Percentiles rank a stretch among this genome's conserved stretches.
Evolutionary conservation across 2,888 invertebrate species (phyloP).

Genomic region (Troides aeacus): DNA sequence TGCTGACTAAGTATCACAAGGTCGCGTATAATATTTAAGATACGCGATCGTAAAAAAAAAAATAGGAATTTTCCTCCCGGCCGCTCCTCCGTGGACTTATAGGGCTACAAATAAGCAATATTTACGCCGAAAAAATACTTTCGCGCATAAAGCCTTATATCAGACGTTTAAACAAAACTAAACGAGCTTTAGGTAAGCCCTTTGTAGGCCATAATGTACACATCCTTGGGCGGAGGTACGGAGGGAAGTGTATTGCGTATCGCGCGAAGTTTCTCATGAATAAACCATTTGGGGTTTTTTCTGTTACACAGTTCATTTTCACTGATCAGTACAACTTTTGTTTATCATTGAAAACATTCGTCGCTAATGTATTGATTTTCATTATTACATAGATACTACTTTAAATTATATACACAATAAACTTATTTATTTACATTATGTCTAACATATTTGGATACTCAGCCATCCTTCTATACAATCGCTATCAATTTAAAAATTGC

Average conservation of each 20-base stretch:
- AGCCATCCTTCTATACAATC: no score
- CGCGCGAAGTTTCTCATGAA: constrained; percentile 11
- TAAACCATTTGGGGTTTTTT: neutral
- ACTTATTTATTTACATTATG: no score
- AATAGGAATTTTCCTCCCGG: constrained; percentile 27
- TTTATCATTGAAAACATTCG: neutral
- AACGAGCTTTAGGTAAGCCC: constrained; percentile 37
- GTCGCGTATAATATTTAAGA: constrained; percentile 37
- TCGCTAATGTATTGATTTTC: no score
- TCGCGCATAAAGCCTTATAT: constrained; percentile 40
- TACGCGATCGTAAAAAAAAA: constrained; percentile 35
- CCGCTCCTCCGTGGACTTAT: constrained; percentile 33
- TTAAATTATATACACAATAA: no score
- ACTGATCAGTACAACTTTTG: neutral
- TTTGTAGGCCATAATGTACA: constrained; percentile 39
- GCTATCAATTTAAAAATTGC: no score
- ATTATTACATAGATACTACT: no score
- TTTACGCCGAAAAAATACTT: constrained; percentile 39
- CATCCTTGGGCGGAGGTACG: constrained; percentile 26
- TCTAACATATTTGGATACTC: no score
- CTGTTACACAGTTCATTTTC: neutral
- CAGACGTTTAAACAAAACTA: constrained; percentile 43
- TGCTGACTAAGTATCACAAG: neutral
- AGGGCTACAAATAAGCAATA: constrained; percentile 42
- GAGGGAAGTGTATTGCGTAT: constrained; percentile 18